Base-by-base conservation (phyloP, 2,888 invertebrate genomes). In the Pyrrhopygopsis socrates region DNA sequence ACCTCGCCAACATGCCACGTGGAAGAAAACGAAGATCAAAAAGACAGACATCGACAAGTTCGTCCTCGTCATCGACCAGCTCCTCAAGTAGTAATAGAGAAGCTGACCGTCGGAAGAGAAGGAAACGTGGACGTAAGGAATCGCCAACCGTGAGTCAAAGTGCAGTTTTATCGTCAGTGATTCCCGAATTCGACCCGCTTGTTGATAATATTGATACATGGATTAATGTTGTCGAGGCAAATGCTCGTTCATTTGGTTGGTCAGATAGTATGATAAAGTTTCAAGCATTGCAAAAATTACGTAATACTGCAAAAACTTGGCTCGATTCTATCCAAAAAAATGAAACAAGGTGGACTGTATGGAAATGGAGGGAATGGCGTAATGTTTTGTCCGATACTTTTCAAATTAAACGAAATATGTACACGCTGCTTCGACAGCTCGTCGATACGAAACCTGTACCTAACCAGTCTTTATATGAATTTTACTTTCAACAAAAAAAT, bases 291-390 rank as follows among this genome's bases (percentile, higher is more conserved):
- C 92, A 92, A 87, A 94, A 94, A 73, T 88, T 93, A 41, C 82
- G 88, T 9, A 91, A 88, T 78, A 90, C 92, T 0, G 90, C 93
- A 4, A 92, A 93, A 89, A 93, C 92, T 0, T 94, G 94, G 93
- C 87, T 79, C 13, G 89, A 93, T 76, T 91, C 91, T 0, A 68
- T 92, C 0, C 89, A 89, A 77, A 89, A 89, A 86, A 92, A 85
- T 60, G 82, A 91, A 77, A 94, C 93, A 5, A 58, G n/a, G 11
- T 93, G 93, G 93, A 92, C 93, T 30, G 75, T 81, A 13, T 93
- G 93, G 93, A 80, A 77, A 30, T 94, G 93, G 94, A 91, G 83
- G 45, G 70, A 92, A 9, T 94, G 94, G 94, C 92, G 94, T 3
- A 77, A 85, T 71, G 85, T 45, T n/a, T 83, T 93, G 30, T 84